Conservation (phyloP, 2,888 invertebrate species). For the Mactromeris polynyma region DNA sequence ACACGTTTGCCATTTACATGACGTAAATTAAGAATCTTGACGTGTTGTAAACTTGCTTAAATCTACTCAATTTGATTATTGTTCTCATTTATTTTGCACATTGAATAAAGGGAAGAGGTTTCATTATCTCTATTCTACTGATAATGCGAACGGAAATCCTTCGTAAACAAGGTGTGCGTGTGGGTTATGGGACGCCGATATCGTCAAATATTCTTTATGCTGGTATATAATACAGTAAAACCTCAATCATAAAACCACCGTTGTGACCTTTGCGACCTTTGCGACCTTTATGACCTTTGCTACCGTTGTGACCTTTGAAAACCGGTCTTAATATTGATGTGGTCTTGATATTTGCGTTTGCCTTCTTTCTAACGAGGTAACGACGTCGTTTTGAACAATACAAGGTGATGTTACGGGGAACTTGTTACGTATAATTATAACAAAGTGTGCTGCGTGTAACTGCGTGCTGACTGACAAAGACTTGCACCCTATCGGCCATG, state of each 20-base stretch:
- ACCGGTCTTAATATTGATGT: too few relatives aligned
- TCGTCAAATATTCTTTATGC: background rate
- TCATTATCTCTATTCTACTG: background rate
- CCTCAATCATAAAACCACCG: background rate
- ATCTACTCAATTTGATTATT: background rate
- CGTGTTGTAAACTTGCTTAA: background rate
- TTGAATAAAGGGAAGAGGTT: background rate
- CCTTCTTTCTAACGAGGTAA: too few relatives aligned
- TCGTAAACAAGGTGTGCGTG: background rate
- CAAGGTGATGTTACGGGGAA: too few relatives aligned
- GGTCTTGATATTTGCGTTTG: too few relatives aligned
- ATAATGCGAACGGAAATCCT: slow-evolving; percentile 17
- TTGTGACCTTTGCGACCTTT: background rate
- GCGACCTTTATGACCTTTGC: too few relatives aligned
- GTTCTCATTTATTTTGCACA: background rate
- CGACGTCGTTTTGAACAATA: too few relatives aligned
- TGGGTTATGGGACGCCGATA: background rate
- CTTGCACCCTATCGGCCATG: too few relatives aligned
- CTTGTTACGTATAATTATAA: too few relatives aligned
- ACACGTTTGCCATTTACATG: background rate
- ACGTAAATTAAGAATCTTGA: background rate
- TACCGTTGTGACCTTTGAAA: too few relatives aligned
- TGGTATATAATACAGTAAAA: too few relatives aligned
- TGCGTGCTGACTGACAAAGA: too few relatives aligned
- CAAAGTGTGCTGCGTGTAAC: too few relatives aligned